phyloP scores from a whole-genome alignment of 2,113 vertebrate genomes.

The Malurus alboscapulatus region DNA sequence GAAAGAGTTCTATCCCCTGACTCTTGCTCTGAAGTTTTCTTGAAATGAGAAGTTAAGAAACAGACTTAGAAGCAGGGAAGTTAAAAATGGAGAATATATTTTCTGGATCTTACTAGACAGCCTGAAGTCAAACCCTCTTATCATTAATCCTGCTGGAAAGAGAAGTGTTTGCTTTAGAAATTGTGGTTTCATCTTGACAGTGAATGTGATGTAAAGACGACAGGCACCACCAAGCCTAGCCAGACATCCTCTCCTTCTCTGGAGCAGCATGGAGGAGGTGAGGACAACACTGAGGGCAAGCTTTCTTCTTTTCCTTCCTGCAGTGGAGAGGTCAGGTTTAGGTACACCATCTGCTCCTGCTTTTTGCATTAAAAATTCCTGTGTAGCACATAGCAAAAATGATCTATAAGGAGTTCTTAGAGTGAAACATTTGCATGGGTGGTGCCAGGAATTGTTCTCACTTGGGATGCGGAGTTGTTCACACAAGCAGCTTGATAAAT shows the following conservation, averaged over 20 bases:
- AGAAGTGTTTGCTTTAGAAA: neutral
- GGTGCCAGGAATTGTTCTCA: constrained; percentile 50
- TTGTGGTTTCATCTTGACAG: neutral
- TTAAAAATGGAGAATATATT: neutral
- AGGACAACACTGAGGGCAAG: neutral
- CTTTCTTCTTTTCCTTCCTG: neutral
- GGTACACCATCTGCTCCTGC: constrained; percentile 11
- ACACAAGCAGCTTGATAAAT: neutral
- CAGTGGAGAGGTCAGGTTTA: neutral
- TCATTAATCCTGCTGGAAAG: neutral
- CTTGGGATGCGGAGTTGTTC: constrained; percentile 6
- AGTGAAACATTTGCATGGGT: neutral
- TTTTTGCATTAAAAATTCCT: neutral
- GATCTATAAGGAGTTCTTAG: neutral
- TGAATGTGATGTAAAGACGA: neutral
- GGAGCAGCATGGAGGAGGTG: neutral
- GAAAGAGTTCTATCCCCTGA: neutral
- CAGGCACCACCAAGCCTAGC: neutral
- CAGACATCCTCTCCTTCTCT: neutral
- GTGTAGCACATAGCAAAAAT: neutral
- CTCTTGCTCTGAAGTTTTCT: neutral
- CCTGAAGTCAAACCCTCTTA: neutral
- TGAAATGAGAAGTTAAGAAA: neutral
- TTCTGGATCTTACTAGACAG: neutral
- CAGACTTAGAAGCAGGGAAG: neutral